These are phyloP conservation scores for Perca schrenkii DNA, from an alignment of 2,113 vertebrate genomes.

Conservation along the genomic window DNA sequence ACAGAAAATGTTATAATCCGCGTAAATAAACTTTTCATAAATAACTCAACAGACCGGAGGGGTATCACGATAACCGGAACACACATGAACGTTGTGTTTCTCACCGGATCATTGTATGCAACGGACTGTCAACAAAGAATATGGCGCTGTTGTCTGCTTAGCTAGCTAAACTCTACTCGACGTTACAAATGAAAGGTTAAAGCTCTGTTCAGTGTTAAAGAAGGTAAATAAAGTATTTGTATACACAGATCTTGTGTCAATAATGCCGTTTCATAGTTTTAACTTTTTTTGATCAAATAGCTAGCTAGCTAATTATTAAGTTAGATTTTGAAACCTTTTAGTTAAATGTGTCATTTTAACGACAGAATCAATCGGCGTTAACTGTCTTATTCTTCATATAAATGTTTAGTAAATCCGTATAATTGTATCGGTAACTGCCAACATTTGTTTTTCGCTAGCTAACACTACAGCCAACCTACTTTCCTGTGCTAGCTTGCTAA, in stretches of 20 bases:
- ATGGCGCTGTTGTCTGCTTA: constrained; percentile 48
- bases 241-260: fast-evolving
- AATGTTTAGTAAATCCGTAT: not conserved
- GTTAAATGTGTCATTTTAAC: not conserved
- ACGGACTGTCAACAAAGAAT: constrained; percentile 78
- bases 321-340: constrained; percentile 2
- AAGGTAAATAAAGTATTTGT: not conserved
- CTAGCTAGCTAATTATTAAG: not conserved
- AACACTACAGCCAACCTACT: not conserved
- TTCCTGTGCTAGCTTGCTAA: not conserved
- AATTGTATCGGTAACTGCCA: not conserved
- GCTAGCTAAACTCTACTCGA: not conserved
- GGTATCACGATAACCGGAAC: not conserved
- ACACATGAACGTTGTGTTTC: constrained; percentile 33
- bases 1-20: not conserved
- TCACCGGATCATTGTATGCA: constrained; percentile 39
- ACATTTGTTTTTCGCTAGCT: not conserved
- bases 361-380: fast-evolving
- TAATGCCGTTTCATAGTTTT: fast-evolving
- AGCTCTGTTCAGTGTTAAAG: not conserved
- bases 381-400: not conserved
- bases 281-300: not conserved
- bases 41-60: not conserved
- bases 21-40: not conserved
- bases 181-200: constrained; percentile 20